Base-by-base conservation (phyloP, 2,113 vertebrate genomes). In the Fulmarus glacialis region DNA sequence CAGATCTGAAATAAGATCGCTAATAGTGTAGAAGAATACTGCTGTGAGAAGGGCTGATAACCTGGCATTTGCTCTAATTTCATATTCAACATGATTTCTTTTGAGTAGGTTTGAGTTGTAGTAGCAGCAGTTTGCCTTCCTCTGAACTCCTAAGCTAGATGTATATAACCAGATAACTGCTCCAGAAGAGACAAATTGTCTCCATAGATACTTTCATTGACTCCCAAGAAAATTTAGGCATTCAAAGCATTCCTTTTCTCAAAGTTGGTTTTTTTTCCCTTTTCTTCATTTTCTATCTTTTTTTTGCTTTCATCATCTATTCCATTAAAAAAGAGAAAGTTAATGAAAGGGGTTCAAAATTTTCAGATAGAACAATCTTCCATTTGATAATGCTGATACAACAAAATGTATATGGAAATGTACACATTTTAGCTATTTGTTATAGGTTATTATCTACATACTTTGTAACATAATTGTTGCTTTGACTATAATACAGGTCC, bases 261-360 rank as follows among this genome's bases (percentile, higher is more conserved):
- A 59, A 9, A 53, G 34, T 14, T 50, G 11, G 12, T 24, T 73
- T 18, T 48, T 17, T 8, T 18, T 18, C 2, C 2, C 3, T 56
- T 68, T 70, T 45, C 8, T 68, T 72, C 0, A 18, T 80, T 68
- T 81, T 58, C 9, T 47, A 0, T 58, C 5, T 42, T 40, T 0
- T 24, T 64, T 36, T 38, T n/a, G 45, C 7, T 75, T 74, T 91
- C 3, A 23, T 22, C 4, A 12, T n/a, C 15, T 24, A 29, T 27
- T 30, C 16, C 8, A 18, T 81, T 77, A 20, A 58, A 92, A 56
- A 21, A 43, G 15, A 66, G 8, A 64, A 83, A 75, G 11, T 0
- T 0, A 89, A n/a, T 24, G 32, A 53, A 50, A 71, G 4, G 3
- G 2, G 1, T 17, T 45, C 4, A 45, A 73, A 45, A 38, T 53